Conservation (phyloP, 53 echinoderm and acorn worm species). For the Luidia sarsii region DNA sequence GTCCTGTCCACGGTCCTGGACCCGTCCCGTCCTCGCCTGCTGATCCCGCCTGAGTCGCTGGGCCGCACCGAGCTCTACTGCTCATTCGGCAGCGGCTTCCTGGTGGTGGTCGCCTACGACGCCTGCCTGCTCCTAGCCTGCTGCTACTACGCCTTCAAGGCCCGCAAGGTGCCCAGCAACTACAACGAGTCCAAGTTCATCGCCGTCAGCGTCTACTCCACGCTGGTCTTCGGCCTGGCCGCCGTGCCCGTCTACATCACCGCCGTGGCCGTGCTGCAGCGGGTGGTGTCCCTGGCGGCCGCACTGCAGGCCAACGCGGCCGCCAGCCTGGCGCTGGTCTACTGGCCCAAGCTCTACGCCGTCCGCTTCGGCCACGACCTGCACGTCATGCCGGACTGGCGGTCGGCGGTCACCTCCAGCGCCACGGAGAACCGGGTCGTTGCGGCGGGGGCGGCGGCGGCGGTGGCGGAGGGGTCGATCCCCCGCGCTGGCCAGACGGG, state of each 20-base stretch:
- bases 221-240: conserved; percentile 40
- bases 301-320: conserved; percentile 36
- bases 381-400: not conserved
- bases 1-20: not conserved
- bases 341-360: conserved; percentile 57
- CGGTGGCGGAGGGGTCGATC: too few relatives aligned
- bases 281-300: not conserved
- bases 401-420: too few relatives aligned
- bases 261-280: not conserved
- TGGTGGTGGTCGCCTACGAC: conserved; percentile 16
- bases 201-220: conserved; percentile 61
- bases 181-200: conserved; percentile 67
- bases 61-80: conserved; percentile 8
- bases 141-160: conserved; percentile 56
- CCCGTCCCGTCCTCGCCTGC: not conserved
- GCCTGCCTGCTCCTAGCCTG: conserved; percentile 31
- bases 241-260: conserved; percentile 49
- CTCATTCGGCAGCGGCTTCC: not conserved
- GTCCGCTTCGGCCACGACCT: conserved; percentile 20
- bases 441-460: too few relatives aligned
- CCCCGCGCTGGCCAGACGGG: too few relatives aligned
- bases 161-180: conserved; percentile 56
- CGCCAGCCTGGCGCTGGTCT: conserved; percentile 32
- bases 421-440: too few relatives aligned
- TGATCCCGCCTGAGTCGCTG: too few relatives aligned